Conservation (phyloP, 2,888 invertebrate genomes). For the Hirtodrosophila cameraria region DNA sequence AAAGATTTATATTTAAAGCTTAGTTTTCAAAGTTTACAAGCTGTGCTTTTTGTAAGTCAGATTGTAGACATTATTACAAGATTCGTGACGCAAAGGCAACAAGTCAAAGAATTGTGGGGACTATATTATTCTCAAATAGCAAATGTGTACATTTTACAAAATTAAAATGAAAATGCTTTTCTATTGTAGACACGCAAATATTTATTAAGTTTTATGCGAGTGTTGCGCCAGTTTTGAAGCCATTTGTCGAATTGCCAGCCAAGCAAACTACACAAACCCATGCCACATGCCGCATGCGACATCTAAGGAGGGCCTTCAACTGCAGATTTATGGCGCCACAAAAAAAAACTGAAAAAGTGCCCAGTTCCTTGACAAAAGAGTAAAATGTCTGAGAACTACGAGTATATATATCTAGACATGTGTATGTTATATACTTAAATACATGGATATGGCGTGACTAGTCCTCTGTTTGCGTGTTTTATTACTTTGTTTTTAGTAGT, state of each 20-base stretch:
- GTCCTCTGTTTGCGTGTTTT: slow-evolving; percentile 17
- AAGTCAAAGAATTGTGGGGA: slow-evolving; percentile 30
- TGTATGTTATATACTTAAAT: slow-evolving; percentile 3
- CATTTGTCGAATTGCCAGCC: slow-evolving; percentile 54
- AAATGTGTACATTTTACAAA: slow-evolving; percentile 7
- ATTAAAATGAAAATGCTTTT: slow-evolving; percentile 25
- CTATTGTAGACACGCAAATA: slow-evolving; percentile 43
- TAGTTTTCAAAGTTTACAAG: no score
- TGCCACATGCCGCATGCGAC: slow-evolving; percentile 34
- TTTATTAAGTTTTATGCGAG: slow-evolving; percentile 48
- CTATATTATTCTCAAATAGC: background rate
- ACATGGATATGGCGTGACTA: slow-evolving; percentile 25
- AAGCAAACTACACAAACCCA: no score
- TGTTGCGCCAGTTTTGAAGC: slow-evolving; percentile 52
- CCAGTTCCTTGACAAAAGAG: slow-evolving; percentile 23
- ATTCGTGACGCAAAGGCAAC: slow-evolving; percentile 34
- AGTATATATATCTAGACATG: background rate
- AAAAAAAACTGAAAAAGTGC: slow-evolving; percentile 3
- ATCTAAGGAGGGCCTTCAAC: slow-evolving; percentile 19
- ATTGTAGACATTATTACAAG: background rate
- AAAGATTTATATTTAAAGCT: no score
- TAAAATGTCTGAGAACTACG: slow-evolving; percentile 20
- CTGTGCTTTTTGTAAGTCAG: no score
- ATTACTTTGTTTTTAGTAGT: background rate
- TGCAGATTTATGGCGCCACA: slow-evolving; percentile 58